Evolutionary conservation across 64 coral and sea anemone species (phyloP).

Genomic region (Actinia tenebrosa): DNA sequence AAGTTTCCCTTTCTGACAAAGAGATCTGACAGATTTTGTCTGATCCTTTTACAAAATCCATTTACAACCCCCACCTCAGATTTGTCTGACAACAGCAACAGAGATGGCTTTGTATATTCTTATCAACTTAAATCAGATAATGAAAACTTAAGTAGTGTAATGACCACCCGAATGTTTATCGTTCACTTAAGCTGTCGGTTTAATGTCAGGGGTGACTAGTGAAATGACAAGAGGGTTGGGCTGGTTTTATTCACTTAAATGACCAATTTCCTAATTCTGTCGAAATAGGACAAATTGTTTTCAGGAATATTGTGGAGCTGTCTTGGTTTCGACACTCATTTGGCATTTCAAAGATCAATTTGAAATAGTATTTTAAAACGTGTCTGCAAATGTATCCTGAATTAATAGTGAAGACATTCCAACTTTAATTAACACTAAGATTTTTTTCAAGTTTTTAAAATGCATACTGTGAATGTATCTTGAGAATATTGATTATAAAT

Average conservation of each 20-base stretch:
- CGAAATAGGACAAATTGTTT: background rate
- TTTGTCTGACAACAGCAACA: background rate
- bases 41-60: background rate
- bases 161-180: background rate
- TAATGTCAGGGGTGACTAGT: background rate
- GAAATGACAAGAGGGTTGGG: background rate
- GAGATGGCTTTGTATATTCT: background rate
- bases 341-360: slow-evolving; percentile 2
- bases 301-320: background rate
- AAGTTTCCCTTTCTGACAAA: background rate
- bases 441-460: too few species aligned
- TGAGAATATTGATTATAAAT: too few species aligned
- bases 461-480: too few species aligned
- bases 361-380: background rate
- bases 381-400: too few species aligned
- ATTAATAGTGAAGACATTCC: too few species aligned
- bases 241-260: background rate
- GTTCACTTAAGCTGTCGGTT: background rate
- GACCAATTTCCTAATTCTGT: background rate
- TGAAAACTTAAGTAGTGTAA: background rate
- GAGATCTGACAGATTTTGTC: background rate
- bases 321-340: background rate
- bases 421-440: too few species aligned
- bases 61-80: background rate
- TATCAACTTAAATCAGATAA: background rate